Percentiles rank a stretch among this genome's conserved stretches.
phyloP scores from a whole-genome alignment of 2,888 invertebrate genomes.

The Eupithecia abbreviata region DNA sequence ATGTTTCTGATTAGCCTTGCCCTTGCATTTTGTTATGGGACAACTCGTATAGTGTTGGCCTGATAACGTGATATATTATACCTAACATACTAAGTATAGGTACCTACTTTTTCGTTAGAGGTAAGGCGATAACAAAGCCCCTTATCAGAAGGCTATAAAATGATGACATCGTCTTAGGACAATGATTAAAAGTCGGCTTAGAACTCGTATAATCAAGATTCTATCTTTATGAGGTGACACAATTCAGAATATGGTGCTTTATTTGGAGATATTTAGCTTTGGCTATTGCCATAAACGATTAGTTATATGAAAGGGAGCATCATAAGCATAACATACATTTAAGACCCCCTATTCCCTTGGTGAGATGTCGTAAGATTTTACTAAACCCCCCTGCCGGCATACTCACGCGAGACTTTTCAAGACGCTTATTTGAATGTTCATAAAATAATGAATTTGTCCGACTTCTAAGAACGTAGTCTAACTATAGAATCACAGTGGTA shows the following conservation, averaged over 20 bases:
- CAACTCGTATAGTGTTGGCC: too few species aligned
- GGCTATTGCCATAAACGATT: not conserved
- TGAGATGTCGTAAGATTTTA: too few species aligned
- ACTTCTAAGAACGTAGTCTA: too few species aligned
- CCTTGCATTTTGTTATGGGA: too few species aligned
- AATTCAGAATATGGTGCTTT: not conserved
- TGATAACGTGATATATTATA: not conserved
- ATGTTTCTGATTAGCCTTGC: too few species aligned
- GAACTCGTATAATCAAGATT: constrained; percentile 4
- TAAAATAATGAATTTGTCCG: too few species aligned
- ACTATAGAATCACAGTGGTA: too few species aligned
- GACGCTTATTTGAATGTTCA: too few species aligned
- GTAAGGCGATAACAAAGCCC: not conserved
- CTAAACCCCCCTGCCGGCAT: too few species aligned
- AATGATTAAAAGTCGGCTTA: not conserved
- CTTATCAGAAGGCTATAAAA: constrained; percentile 4
- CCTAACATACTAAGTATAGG: not conserved
- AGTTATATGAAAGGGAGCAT: not conserved
- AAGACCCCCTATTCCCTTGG: too few species aligned
- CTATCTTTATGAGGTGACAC: not conserved
- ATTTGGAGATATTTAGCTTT: not conserved
- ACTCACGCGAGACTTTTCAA: too few species aligned
- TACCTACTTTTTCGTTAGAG: not conserved
- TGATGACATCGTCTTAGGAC: not conserved
- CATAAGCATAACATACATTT: too few species aligned